phyloP scores from a whole-genome alignment of 2,797 vertebrate species.

The Botia kubotai region DNA sequence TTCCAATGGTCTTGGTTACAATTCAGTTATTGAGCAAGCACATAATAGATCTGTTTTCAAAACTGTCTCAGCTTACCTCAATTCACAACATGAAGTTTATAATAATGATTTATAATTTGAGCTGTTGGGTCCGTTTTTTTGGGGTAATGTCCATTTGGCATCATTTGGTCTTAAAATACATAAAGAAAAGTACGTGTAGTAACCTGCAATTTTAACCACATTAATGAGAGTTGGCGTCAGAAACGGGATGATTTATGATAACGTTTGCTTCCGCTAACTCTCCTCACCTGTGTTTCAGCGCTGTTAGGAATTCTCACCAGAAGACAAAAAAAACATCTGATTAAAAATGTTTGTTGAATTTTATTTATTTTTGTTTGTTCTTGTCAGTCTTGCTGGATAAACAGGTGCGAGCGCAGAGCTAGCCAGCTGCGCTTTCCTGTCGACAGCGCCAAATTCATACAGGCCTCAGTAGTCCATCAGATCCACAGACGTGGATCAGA shows the following conservation, averaged over 20 bases:
- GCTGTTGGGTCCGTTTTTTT: background rate
- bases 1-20: no score
- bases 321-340: slow-evolving; percentile 37
- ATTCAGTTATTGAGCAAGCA: no score
- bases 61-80: no score
- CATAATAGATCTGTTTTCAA: no score
- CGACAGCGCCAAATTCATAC: slow-evolving; percentile 39
- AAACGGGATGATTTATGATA: slow-evolving; percentile 22
- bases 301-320: slow-evolving; percentile 35
- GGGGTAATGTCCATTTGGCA: background rate
- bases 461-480: slow-evolving; percentile 43
- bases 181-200: no score
- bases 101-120: no score
- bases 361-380: slow-evolving; percentile 40
- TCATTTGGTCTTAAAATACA: no score
- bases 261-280: slow-evolving; percentile 10
- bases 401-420: slow-evolving; percentile 32
- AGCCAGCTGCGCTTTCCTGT: slow-evolving; percentile 34
- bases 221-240: background rate
- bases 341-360: slow-evolving; percentile 56
- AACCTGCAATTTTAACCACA: no score
- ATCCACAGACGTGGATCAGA: slow-evolving; percentile 49
- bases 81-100: no score
- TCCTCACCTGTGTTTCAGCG: background rate
- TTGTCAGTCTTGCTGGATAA: slow-evolving; percentile 44